Conservation (phyloP, 2,797 vertebrate species). For the Anisognathus igniventris region DNA sequence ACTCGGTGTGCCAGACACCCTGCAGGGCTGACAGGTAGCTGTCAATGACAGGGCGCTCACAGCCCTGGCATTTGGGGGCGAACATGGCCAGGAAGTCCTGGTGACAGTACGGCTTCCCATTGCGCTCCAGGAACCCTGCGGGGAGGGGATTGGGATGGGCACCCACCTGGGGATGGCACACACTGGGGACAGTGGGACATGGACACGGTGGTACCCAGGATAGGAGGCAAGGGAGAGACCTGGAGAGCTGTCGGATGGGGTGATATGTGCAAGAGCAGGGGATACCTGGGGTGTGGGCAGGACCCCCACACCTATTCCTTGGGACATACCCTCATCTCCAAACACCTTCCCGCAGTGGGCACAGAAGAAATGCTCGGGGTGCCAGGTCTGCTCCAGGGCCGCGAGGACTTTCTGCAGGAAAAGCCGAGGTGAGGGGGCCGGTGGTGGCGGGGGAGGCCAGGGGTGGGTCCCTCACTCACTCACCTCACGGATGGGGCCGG, state of each 20-base stretch:
- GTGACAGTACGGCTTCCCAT: conserved; percentile 85
- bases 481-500: conserved; percentile 62
- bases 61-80: conserved; percentile 88
- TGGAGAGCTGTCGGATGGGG: accelerated
- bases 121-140: conserved; percentile 83
- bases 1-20: conserved; percentile 87
- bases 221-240: accelerated
- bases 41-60: conserved; percentile 78
- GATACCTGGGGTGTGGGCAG: not conserved
- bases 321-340: conserved; percentile 77
- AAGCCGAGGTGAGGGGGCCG: not conserved
- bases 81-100: conserved; percentile 88
- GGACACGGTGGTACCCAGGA: accelerated
- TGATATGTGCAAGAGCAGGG: accelerated
- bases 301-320: accelerated
- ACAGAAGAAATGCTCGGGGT: conserved; percentile 95
- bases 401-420: conserved; percentile 85
- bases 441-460: accelerated
- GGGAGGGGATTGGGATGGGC: accelerated
- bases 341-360: conserved; percentile 84
- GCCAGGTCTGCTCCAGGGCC: conserved; percentile 89
- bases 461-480: not conserved
- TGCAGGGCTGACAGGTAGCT: conserved; percentile 89
- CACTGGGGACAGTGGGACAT: accelerated
- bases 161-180: accelerated